Percentiles rank a stretch among this genome's conserved stretches.
phyloP scores from a whole-genome alignment of 1,140 invertebrate genomes.

The Zeugodacus cucurbitae region DNA sequence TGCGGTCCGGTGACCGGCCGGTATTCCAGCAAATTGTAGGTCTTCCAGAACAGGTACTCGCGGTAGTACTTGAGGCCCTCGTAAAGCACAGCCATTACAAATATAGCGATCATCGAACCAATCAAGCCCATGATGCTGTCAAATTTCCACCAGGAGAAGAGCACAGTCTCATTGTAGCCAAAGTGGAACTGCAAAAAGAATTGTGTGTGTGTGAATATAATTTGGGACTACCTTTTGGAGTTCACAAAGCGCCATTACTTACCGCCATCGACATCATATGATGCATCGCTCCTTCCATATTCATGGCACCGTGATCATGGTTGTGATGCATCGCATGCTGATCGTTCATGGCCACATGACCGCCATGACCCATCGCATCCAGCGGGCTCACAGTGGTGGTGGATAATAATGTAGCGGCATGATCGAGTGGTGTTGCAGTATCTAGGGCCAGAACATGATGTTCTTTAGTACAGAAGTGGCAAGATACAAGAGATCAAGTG shows the following conservation, averaged over 20 bases:
- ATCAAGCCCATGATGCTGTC: conserved; percentile 78
- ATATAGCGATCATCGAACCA: conserved; percentile 86
- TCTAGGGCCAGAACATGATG: conserved; percentile 37
- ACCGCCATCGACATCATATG: conserved; percentile 66
- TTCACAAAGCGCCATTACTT: background rate
- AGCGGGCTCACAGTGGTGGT: conserved; percentile 1
- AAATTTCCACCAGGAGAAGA: conserved; percentile 85
- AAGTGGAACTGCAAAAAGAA: conserved; percentile 83
- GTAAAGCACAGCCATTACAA: conserved; percentile 86
- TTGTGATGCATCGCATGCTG: conserved; percentile 40
- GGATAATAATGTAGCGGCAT: conserved; percentile 38
- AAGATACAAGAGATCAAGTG: background rate
- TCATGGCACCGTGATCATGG: conserved; percentile 45
- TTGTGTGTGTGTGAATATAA: background rate
- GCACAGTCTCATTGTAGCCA: conserved; percentile 77
- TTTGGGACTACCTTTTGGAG: background rate
- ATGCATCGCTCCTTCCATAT: conserved; percentile 49
- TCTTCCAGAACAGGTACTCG: conserved; percentile 86
- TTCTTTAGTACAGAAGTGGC: background rate
- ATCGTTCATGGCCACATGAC: background rate
- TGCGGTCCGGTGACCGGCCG: conserved; percentile 75
- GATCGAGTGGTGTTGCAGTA: conserved; percentile 44
- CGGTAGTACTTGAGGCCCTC: conserved; percentile 93
- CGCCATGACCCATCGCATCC: background rate
- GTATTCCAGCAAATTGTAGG: conserved; percentile 77